A percentile compares a stretch with the other conserved stretches of the same genome.
Evolutionary conservation across 2,888 invertebrate species (phyloP).

Genomic region (Temnothorax ravouxi): DNA sequence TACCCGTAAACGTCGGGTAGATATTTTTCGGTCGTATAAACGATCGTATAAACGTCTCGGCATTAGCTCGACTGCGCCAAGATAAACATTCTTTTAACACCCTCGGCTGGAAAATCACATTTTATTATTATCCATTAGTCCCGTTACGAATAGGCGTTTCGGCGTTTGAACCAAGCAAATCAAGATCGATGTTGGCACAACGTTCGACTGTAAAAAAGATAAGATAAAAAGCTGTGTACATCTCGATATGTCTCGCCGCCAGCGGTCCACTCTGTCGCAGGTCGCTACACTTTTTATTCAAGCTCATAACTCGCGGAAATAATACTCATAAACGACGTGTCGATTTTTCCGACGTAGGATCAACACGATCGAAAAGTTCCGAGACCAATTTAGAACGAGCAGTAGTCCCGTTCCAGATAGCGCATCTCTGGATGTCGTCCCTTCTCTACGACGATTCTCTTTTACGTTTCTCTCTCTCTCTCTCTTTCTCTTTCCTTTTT

Average conservation of each 20-base stretch:
- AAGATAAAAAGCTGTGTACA: conserved; percentile 29
- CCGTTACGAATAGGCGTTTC: conserved; percentile 30
- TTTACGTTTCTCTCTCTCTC: conserved; percentile 28
- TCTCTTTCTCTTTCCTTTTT: background rate
- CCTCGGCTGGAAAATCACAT: conserved; percentile 56
- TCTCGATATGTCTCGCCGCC: background rate
- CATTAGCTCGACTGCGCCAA: conserved; percentile 35
- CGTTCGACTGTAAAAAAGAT: conserved; percentile 50
- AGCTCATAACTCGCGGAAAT: conserved; percentile 57
- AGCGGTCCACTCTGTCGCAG: background rate
- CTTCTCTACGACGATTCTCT: conserved; percentile 7
- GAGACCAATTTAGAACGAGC: conserved; percentile 74
- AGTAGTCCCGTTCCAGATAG: conserved; percentile 71
- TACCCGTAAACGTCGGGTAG: conserved; percentile 49
- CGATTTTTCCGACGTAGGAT: conserved; percentile 43
- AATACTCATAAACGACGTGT: conserved; percentile 72
- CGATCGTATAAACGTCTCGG: conserved; percentile 54
- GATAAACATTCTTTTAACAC: conserved; percentile 62
- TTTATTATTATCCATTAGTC: conserved; percentile 65
- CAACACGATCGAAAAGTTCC: conserved; percentile 73
- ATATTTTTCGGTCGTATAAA: conserved; percentile 62
- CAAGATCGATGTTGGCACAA: background rate
- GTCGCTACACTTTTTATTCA: conserved; percentile 58
- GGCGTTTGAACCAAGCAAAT: background rate
- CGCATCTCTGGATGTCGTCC: conserved; percentile 44